Percentiles rank a stretch among this genome's conserved stretches.
Evolutionary conservation across 2,797 vertebrate species (phyloP).

Genomic region (Anomalospiza imberbis): DNA sequence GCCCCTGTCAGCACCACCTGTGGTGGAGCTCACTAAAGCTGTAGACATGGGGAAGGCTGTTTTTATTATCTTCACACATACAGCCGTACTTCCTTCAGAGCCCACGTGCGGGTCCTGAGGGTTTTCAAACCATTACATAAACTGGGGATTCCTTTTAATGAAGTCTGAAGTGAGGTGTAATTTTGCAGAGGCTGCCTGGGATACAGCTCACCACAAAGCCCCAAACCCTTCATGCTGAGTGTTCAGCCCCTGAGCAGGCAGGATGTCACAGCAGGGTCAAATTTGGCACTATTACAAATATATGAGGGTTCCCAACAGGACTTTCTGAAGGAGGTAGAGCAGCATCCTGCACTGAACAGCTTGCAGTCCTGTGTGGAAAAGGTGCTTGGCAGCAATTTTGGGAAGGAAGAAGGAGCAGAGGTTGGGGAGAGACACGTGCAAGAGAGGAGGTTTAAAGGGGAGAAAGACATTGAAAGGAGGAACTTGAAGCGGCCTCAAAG

Average conservation of each 20-base stretch:
- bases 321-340: background rate
- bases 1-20: accelerated
- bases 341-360: background rate
- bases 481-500: background rate
- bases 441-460: background rate
- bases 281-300: background rate
- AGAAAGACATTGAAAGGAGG: background rate
- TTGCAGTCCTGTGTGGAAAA: background rate
- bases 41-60: background rate
- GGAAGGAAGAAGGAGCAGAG: background rate
- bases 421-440: background rate
- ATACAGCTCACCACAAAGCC: accelerated
- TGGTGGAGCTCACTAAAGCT: background rate
- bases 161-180: background rate
- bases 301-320: background rate
- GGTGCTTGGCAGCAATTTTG: background rate
- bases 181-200: background rate
- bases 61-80: background rate
- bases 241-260: background rate
- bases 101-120: accelerated
- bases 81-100: background rate
- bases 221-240: background rate
- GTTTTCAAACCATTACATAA: background rate
- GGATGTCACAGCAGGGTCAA: background rate
- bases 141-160: background rate